Percentiles rank a stretch among this genome's conserved stretches.
These are phyloP conservation scores for Hoplias malabaricus DNA, from an alignment of 2,113 vertebrate species.

Conservation along the genomic window DNA sequence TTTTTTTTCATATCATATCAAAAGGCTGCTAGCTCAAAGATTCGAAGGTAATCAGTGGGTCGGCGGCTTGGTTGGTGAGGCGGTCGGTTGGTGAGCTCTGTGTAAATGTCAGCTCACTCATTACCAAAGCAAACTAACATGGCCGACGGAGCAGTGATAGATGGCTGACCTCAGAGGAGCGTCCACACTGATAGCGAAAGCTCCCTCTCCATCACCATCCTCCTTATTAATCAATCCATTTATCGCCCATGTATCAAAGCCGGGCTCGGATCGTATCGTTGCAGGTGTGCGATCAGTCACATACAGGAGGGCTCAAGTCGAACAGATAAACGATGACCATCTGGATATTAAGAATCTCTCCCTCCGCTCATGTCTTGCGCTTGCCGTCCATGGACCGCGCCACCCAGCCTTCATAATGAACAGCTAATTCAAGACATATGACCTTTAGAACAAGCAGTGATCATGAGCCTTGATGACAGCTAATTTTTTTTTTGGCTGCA, in stretches of 20 bases:
- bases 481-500: neutral
- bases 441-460: slow-evolving; percentile 37
- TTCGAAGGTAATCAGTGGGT: slow-evolving; percentile 71
- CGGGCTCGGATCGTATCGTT: slow-evolving; percentile 65
- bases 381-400: slow-evolving; percentile 56
- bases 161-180: slow-evolving; percentile 57
- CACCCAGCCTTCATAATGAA: slow-evolving; percentile 70
- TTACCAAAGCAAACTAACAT: slow-evolving; percentile 71
- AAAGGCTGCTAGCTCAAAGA: slow-evolving; percentile 64
- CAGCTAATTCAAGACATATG: slow-evolving; percentile 31
- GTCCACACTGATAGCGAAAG: neutral
- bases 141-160: slow-evolving; percentile 62
- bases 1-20: slow-evolving; percentile 53
- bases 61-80: slow-evolving; percentile 56
- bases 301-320: slow-evolving; percentile 25
- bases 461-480: slow-evolving; percentile 25
- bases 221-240: slow-evolving; percentile 76
- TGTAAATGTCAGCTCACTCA: slow-evolving; percentile 78
- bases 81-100: slow-evolving; percentile 59
- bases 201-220: slow-evolving; percentile 49
- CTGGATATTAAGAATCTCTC: neutral
- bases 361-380: neutral
- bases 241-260: slow-evolving; percentile 73
- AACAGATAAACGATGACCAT: neutral
- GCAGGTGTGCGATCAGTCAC: slow-evolving; percentile 65